These are phyloP conservation scores for Drosophila pseudoananassae DNA, from an alignment of 1,140 invertebrate genomes.

Conservation along the genomic window DNA sequence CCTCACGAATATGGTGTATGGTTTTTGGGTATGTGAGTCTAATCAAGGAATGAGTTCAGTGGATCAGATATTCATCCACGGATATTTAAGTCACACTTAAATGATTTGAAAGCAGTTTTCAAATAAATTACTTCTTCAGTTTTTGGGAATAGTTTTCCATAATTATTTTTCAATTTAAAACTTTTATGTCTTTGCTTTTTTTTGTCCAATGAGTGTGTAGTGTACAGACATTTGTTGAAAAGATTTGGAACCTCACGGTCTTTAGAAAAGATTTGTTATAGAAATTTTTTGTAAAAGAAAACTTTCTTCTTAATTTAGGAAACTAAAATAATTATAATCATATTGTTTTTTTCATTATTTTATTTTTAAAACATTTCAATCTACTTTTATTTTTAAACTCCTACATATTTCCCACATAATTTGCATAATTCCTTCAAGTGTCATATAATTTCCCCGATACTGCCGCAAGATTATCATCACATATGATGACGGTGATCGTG, in stretches of 20 bases:
- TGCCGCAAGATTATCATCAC: slow-evolving; percentile 17
- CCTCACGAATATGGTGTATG: neutral
- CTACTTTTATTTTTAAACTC: neutral
- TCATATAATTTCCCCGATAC: slow-evolving; percentile 16
- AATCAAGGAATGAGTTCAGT: neutral
- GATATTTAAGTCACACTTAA: neutral
- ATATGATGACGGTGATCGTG: slow-evolving; percentile 38
- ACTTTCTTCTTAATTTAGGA: no score
- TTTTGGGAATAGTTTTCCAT: no score
- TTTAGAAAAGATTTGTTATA: no score
- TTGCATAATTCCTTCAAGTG: slow-evolving; percentile 34
- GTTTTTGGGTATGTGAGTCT: neutral
- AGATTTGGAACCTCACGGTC: no score
- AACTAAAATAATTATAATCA: no score
- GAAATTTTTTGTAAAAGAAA: no score
- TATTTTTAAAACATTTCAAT: neutral
- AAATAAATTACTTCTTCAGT: no score
- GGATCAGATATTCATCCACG: neutral
- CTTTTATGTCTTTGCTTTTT: no score
- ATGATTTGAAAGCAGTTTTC: neutral
- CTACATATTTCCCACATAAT: neutral
- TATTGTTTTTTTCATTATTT: no score
- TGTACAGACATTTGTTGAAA: neutral
- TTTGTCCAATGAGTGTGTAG: neutral
- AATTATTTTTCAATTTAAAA: no score